Percentiles rank a stretch among this genome's conserved stretches.
Conservation (phyloP, 2,888 invertebrate genomes). For the Epistrophella euchroma region DNA sequence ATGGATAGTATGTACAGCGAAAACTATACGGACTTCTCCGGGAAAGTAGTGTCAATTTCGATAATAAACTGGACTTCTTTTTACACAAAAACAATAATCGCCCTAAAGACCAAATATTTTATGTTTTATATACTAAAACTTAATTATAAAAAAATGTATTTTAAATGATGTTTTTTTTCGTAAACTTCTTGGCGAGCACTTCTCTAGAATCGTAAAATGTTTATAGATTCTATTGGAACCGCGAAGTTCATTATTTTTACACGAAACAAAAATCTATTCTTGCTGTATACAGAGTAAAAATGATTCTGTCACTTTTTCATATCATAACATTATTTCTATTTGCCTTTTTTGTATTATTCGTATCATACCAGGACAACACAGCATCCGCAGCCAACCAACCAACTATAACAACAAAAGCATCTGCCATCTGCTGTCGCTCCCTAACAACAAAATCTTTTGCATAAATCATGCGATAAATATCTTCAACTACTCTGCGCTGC, state of each 20-base stretch:
- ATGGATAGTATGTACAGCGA: no score
- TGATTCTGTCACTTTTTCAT: conserved; percentile 28
- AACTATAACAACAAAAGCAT: conserved; percentile 5
- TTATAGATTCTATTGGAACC: background rate
- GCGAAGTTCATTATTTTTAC: background rate
- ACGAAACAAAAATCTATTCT: background rate
- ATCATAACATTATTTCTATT: conserved; percentile 25
- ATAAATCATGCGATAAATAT: conserved; percentile 74
- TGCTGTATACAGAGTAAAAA: background rate
- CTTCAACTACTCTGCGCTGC: background rate
- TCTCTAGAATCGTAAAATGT: background rate
- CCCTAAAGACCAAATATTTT: no score
- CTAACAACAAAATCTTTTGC: conserved; percentile 37
- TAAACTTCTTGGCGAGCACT: no score
- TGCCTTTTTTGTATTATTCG: conserved; percentile 5
- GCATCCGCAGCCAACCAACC: background rate
- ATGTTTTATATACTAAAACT: no score
- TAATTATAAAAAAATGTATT: no score
- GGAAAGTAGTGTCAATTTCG: no score
- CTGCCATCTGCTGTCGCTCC: conserved; percentile 52
- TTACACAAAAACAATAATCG: no score
- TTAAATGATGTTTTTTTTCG: no score
- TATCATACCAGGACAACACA: background rate
- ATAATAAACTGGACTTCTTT: no score
- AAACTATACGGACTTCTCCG: no score